Evolutionary conservation across 35 echinoderm and acorn worm genomes (phyloP).

Genomic region (Ptychodera flava): DNA sequence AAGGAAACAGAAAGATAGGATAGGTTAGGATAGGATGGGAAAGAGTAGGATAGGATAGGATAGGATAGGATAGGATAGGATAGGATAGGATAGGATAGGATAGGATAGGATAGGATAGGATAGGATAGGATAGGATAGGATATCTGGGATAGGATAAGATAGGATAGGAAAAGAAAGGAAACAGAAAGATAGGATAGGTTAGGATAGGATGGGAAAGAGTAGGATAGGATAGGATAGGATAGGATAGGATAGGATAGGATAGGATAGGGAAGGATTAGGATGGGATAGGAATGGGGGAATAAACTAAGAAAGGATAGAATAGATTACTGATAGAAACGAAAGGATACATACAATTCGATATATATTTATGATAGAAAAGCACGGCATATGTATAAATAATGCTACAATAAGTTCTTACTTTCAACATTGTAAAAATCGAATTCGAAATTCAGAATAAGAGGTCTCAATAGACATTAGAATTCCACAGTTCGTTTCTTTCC

Average conservation of each 20-base stretch:
- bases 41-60: constrained; percentile 7
- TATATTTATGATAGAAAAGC: no score
- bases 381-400: no score
- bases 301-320: constrained; percentile 34
- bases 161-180: constrained; percentile 22
- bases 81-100: constrained; percentile 3
- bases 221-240: constrained; percentile 22
- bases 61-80: constrained; percentile 20
- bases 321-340: no score
- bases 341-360: no score
- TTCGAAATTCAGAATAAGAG: no score
- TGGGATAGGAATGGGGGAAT: constrained; percentile 21
- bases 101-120: constrained; percentile 22
- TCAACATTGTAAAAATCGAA: no score
- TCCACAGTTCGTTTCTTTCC: no score
- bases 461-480: no score
- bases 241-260: constrained; percentile 9
- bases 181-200: constrained; percentile 14
- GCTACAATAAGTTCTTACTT: no score
- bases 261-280: constrained; percentile 21
- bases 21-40: constrained; percentile 14
- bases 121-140: constrained; percentile 18
- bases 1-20: background rate
- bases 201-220: constrained; percentile 17
- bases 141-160: constrained; percentile 18